phyloP scores from a whole-genome alignment of 2,113 vertebrate genomes.

The Rhombomys opimus region DNA sequence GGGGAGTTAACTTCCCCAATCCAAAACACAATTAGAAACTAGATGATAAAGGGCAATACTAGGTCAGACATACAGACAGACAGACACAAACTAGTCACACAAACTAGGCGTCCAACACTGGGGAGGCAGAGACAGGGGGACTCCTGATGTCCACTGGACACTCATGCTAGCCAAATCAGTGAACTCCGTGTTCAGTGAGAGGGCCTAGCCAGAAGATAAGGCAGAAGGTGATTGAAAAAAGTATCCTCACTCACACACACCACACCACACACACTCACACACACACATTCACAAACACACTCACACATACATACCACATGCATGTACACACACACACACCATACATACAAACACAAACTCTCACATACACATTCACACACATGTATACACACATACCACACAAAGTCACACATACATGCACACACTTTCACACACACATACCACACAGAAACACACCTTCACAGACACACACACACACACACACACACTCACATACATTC shows the following conservation, averaged over 20 bases:
- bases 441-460: not conserved
- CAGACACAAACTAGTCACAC: not conserved
- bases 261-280: not conserved
- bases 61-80: not conserved
- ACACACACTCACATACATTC: too few relatives aligned
- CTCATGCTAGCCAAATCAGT: not conserved
- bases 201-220: not conserved
- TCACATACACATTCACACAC: not conserved
- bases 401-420: not conserved
- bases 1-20: not conserved
- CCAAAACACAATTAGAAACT: not conserved
- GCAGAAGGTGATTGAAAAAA: not conserved
- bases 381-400: not conserved
- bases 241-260: not conserved
- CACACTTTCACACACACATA: not conserved
- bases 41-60: not conserved
- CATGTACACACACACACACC: too few relatives aligned
- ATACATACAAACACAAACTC: not conserved
- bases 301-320: too few relatives aligned
- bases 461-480: not conserved
- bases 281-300: not conserved
- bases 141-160: not conserved
- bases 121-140: not conserved
- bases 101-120: not conserved
- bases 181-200: not conserved